A percentile compares a stretch with the other conserved stretches of the same genome.
phyloP scores from a whole-genome alignment of 2,888 invertebrate species.

The Gastrophysa polygoni region DNA sequence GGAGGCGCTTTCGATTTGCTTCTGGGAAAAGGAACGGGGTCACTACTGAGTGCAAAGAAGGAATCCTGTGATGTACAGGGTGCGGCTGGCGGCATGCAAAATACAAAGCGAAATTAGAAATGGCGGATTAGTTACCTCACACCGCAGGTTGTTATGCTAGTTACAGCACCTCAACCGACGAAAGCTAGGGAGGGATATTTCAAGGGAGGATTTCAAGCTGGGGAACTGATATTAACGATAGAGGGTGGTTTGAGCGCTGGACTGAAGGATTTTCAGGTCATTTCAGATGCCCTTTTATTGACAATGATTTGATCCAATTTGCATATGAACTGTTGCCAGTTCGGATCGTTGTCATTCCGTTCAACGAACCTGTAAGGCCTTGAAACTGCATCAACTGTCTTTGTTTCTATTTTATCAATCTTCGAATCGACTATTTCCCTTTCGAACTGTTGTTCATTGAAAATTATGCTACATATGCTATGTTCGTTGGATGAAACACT shows the following conservation, averaged over 20 bases:
- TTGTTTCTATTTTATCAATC: background rate
- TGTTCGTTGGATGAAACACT: constrained; percentile 20
- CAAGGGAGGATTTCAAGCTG: constrained; percentile 1
- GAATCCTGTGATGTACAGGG: constrained; percentile 41
- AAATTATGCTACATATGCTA: constrained; percentile 23
- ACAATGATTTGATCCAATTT: constrained; percentile 61
- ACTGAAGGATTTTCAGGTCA: constrained; percentile 11
- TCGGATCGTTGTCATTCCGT: constrained; percentile 49
- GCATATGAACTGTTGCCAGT: constrained; percentile 60
- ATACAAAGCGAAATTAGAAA: constrained; percentile 39
- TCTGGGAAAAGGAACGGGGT: constrained; percentile 46
- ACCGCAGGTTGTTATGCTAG: constrained; percentile 13
- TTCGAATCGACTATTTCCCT: background rate
- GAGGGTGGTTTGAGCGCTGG: too few relatives aligned
- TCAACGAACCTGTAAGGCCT: background rate
- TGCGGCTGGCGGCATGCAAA: constrained; percentile 51
- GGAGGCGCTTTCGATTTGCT: constrained; percentile 38
- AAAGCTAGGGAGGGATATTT: background rate
- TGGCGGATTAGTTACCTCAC: constrained; percentile 33
- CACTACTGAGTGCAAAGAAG: constrained; percentile 41
- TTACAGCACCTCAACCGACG: constrained; percentile 13
- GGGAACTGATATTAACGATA: too few relatives aligned
- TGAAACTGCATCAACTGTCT: too few relatives aligned
- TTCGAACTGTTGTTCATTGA: background rate
- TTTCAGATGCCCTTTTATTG: constrained; percentile 57